Conservation (phyloP, 2,113 vertebrate species). For the Pipra filicauda region DNA sequence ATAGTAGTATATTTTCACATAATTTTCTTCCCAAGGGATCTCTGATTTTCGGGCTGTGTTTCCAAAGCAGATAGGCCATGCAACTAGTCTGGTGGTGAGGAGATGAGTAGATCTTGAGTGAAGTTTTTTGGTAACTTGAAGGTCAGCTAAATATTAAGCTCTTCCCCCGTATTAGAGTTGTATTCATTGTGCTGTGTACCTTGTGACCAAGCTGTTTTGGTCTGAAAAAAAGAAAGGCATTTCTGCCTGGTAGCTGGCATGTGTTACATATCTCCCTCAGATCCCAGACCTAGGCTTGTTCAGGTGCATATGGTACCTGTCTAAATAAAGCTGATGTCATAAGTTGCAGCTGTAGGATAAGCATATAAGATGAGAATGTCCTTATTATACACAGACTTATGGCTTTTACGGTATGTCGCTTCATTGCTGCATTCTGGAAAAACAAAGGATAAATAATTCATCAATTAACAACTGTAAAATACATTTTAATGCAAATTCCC, state of each 20-base stretch:
- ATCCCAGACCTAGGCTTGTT: neutral
- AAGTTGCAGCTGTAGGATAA: neutral
- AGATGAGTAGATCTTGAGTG: neutral
- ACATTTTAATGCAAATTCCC: neutral
- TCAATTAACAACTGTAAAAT: neutral
- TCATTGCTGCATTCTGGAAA: neutral
- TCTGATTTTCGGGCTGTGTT: neutral
- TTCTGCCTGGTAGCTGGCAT: neutral
- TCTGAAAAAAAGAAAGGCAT: neutral
- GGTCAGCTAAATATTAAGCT: neutral
- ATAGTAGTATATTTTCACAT: neutral
- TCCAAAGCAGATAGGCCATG: neutral
- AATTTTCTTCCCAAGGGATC: neutral
- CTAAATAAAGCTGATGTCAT: constrained; percentile 6
- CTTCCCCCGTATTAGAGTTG: neutral
- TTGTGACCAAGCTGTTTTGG: neutral
- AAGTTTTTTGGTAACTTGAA: neutral
- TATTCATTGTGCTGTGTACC: neutral
- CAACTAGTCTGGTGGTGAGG: neutral
- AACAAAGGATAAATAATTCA: neutral
- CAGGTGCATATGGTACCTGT: neutral
- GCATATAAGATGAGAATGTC: neutral
- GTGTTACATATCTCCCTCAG: neutral
- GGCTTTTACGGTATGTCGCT: neutral
- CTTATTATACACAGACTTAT: neutral